Conservation (phyloP, 2,797 vertebrate species). For the Micromesistius poutassou region DNA sequence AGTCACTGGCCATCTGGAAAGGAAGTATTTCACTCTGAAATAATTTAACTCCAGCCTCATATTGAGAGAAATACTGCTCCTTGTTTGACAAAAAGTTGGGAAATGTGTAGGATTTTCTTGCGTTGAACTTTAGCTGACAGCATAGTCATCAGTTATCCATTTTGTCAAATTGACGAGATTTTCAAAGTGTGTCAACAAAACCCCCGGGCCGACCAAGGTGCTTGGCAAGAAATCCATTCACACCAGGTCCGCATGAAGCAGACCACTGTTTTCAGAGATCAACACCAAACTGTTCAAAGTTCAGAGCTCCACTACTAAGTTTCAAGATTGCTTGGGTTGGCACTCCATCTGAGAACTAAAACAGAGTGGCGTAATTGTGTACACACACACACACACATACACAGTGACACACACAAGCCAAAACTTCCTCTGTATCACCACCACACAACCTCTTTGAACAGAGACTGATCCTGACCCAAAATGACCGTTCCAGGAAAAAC, state of each 20-base stretch:
- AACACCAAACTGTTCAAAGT: constrained; percentile 62
- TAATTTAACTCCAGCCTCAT: constrained; percentile 13
- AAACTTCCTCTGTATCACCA: neutral
- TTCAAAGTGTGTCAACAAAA: constrained; percentile 1
- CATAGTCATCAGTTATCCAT: neutral
- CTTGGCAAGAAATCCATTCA: constrained; percentile 54
- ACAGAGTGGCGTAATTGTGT: constrained; percentile 56
- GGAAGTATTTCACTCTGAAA: constrained; percentile 15
- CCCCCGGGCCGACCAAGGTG: constrained; percentile 14
- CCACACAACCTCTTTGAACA: constrained; percentile 60
- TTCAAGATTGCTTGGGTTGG: no score
- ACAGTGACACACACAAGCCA: constrained; percentile 32
- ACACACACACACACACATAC: constrained; percentile 44
- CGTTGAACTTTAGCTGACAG: neutral
- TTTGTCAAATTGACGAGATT: neutral
- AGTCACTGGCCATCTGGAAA: constrained; percentile 29
- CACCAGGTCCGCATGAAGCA: constrained; percentile 61
- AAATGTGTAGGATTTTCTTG: neutral
- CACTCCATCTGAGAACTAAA: constrained; percentile 58
- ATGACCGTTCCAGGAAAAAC: constrained; percentile 38
- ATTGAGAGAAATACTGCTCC: constrained; percentile 6
- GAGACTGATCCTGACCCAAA: constrained; percentile 51
- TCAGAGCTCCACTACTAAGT: constrained; percentile 53
- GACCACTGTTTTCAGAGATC: constrained; percentile 65
- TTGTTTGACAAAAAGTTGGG: neutral